Percentiles rank a stretch among this genome's conserved stretches.
These are phyloP conservation scores for Dynastes maya DNA, from an alignment of 2,888 invertebrate genomes.

Conservation along the genomic window DNA sequence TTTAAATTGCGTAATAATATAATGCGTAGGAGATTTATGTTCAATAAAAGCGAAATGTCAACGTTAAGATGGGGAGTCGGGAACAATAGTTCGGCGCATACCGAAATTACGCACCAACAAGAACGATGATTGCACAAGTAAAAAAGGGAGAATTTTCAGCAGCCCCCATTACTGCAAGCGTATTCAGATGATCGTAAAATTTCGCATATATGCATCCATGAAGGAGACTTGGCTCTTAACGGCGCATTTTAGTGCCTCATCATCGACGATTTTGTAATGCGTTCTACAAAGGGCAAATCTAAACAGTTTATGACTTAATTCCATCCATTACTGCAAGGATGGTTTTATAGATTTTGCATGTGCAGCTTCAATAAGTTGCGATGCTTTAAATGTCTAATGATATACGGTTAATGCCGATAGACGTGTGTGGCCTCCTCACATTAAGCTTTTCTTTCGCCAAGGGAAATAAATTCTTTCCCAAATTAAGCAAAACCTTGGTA, in stretches of 20 bases:
- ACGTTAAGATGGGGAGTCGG: constrained; percentile 9
- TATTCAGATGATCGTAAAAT: constrained; percentile 17
- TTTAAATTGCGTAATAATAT: constrained; percentile 49
- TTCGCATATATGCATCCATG: not conserved
- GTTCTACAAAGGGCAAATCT: not conserved
- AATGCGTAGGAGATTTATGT: constrained; percentile 47
- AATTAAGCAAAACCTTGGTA: too few relatives aligned
- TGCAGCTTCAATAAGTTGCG: not conserved
- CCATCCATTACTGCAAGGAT: not conserved
- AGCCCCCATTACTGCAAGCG: not conserved
- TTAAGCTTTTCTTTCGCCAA: too few relatives aligned
- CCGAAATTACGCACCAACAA: not conserved
- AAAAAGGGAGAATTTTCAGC: not conserved
- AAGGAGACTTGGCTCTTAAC: not conserved
- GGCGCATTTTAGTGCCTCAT: not conserved
- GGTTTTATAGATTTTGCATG: not conserved
- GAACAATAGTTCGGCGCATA: not conserved
- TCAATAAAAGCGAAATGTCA: constrained; percentile 43
- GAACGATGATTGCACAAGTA: not conserved
- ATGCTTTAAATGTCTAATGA: not conserved
- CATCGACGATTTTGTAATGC: not conserved
- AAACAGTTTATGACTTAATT: constrained; percentile 33
- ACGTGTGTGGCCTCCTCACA: not conserved
- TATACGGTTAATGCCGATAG: not conserved
- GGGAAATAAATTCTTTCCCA: too few relatives aligned